Evolutionary conservation across 1,140 invertebrate species (phyloP).

Genomic region (Drosophila ironensis): DNA sequence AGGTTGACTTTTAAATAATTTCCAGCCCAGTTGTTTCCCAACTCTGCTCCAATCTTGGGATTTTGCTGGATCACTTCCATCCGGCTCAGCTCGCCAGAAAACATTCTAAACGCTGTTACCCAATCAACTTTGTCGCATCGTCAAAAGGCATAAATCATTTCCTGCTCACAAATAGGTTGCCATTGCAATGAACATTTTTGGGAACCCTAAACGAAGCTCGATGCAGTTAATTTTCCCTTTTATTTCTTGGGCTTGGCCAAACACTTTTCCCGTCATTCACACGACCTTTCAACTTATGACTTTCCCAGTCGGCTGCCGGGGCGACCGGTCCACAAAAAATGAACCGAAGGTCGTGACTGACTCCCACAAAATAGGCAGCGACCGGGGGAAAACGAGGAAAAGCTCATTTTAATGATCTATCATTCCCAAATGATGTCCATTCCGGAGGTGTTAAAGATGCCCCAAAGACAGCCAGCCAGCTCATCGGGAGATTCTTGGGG

Average conservation of each 20-base stretch:
- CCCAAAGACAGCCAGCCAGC: constrained; percentile 24
- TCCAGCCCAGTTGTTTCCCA: neutral
- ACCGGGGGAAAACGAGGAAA: constrained; percentile 27
- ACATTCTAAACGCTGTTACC: constrained; percentile 32
- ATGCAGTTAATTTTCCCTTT: constrained; percentile 44
- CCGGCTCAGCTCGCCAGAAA: constrained; percentile 34
- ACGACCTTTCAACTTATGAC: constrained; percentile 60
- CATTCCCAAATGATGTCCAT: constrained; percentile 53
- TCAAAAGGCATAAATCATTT: constrained; percentile 43
- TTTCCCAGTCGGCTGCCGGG: constrained; percentile 39
- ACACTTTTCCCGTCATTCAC: constrained; percentile 48
- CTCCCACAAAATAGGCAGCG: constrained; percentile 26
- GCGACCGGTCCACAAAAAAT: constrained; percentile 17
- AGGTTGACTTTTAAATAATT: neutral
- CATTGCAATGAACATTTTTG: neutral
- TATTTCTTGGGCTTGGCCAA: constrained; percentile 19
- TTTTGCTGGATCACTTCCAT: constrained; percentile 42
- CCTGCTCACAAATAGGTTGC: constrained; percentile 44
- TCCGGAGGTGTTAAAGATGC: constrained; percentile 51
- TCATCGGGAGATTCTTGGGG: constrained; percentile 21
- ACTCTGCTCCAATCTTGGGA: neutral
- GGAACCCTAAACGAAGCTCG: constrained; percentile 25
- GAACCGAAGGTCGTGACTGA: constrained; percentile 46
- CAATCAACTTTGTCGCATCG: constrained; percentile 37
- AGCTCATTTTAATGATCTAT: constrained; percentile 57